A percentile compares a stretch with the other conserved stretches of the same genome.
These are phyloP conservation scores for Lepidochrysops patricia DNA, from an alignment of 2,888 invertebrate genomes.

Conservation along the genomic window DNA sequence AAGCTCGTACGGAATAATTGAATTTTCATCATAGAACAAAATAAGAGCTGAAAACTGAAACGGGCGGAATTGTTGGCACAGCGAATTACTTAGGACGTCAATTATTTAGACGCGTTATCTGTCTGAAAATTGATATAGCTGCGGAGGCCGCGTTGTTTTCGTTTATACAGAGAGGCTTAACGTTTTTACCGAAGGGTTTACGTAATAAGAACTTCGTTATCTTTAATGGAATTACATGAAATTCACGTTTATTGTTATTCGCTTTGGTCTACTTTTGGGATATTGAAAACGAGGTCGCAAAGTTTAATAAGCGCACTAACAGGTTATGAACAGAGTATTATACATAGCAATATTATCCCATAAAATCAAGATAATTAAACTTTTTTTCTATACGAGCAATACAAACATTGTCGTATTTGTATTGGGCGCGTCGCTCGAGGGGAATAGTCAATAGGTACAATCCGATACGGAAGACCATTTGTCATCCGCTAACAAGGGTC, in stretches of 20 bases:
- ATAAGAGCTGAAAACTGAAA: constrained; percentile 71
- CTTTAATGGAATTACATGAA: constrained; percentile 9
- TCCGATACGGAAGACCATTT: constrained; percentile 5
- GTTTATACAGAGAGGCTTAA: constrained; percentile 24
- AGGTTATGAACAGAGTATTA: not conserved
- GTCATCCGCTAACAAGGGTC: constrained; percentile 9
- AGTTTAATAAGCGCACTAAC: not conserved
- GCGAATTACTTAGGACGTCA: constrained; percentile 67
- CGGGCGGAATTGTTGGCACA: constrained; percentile 66
- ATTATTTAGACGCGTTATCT: constrained; percentile 63
- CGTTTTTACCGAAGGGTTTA: constrained; percentile 23
- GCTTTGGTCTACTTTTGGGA: not conserved
- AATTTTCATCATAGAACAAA: constrained; percentile 72
- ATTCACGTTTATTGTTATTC: not conserved
- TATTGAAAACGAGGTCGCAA: not conserved
- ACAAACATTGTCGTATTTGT: not conserved
- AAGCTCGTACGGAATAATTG: constrained; percentile 68
- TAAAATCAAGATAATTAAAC: no score
- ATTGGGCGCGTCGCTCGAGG: not conserved
- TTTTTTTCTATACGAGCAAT: no score
- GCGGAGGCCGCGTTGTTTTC: constrained; percentile 36
- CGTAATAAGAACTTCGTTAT: constrained; percentile 10
- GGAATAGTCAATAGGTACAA: not conserved
- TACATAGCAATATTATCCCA: no score
- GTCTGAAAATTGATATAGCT: constrained; percentile 48